Evolutionary conservation across 2,888 invertebrate genomes (phyloP), one percentile per base, ranked within the genome.

Genomic region (Drosophila parthenogenetica): DNA sequence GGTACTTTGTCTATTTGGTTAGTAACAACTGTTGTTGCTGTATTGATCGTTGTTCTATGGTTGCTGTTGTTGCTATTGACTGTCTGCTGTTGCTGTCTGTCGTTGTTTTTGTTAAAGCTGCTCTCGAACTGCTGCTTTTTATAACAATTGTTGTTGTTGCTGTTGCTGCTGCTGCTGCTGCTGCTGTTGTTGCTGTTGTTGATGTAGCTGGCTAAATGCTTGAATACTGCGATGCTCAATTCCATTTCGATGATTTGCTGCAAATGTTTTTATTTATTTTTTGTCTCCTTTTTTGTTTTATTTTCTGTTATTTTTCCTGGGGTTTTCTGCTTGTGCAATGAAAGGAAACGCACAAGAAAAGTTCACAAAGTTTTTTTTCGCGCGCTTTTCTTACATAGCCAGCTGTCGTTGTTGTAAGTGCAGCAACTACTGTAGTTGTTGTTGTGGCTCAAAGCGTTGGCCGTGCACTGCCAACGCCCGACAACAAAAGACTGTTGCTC

Each of bases 211-310:
- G 72, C 77, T 68, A 81, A 76, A 72, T 84, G 81, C 70, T 85
- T 76, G 60, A 67, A 58, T 64, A 76, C 71, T 63, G 57, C 72
- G 69, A 84, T 81, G 82, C 64, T 72, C 49, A 81, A 81, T 82
- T 82, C 88, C 82, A 82, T 82, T 82, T 84, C 82, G 82, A 81
- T 84, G 85, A 73, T 87, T 66, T 78, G 57, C 78, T 69, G 51
- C 40, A 66, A 67, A 65, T 59, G 22, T 45, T 58, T 3, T 65
- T 58, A 37, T 29, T 29, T 29, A 32, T 40, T 35, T 57, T 46
- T 60, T 22, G 63, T 29, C 51, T 59, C 22, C 22, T 5, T 22
- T 22, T 22, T 3, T 43, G 45, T 13, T 19, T 16, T 11, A 17
- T 11, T 13, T 22, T 22, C 22, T 25, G n/a, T 59, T 45, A 43